A percentile compares a stretch with the other conserved stretches of the same genome.
Conservation (phyloP, 2,113 vertebrate species). For the Pontoporia blainvillei region DNA sequence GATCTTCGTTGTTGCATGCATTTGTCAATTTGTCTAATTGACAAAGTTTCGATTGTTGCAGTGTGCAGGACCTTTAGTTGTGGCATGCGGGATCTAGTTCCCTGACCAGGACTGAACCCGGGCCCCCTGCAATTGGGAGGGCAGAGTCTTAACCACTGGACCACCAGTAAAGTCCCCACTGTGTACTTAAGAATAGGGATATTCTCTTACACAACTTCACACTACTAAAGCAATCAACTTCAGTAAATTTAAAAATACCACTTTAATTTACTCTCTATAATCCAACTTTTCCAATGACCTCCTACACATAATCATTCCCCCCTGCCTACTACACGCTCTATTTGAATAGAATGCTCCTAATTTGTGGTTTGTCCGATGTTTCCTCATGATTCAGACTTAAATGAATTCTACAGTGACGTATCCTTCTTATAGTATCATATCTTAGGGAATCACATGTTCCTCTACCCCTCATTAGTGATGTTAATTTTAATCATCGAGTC, state of each 20-base stretch:
- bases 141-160: too few species aligned
- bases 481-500: neutral
- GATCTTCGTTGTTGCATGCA: too few species aligned
- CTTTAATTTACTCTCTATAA: neutral
- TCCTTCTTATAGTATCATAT: neutral
- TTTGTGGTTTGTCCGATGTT: neutral
- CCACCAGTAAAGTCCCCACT: too few species aligned
- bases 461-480: neutral
- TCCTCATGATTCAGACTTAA: neutral
- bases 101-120: too few species aligned
- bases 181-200: neutral
- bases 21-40: too few species aligned
- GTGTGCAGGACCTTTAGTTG: too few species aligned
- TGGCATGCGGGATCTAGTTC: too few species aligned
- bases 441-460: neutral
- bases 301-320: neutral
- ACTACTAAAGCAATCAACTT: neutral
- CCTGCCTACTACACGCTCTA: neutral
- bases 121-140: too few species aligned
- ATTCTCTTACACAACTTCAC: neutral
- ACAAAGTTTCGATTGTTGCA: too few species aligned
- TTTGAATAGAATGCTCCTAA: neutral
- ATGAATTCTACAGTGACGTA: neutral
- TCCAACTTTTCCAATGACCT: neutral
- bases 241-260: neutral